Conservation (phyloP, 2,113 vertebrate species). For the Hydrolagus affinis region DNA sequence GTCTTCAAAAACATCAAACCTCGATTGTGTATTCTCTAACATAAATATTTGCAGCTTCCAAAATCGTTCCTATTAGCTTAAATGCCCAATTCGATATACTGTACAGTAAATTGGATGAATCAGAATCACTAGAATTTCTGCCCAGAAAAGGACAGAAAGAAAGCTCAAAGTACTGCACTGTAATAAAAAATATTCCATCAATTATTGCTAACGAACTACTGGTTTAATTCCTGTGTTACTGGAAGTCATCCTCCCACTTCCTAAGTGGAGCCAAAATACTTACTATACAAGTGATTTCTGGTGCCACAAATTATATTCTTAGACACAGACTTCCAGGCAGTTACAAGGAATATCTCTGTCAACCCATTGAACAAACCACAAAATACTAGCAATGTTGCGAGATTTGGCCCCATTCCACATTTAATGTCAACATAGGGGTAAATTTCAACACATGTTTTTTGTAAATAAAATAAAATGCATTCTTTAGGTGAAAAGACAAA, state of each 20-base stretch:
- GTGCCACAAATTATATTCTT: conserved; percentile 26
- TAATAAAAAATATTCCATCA: not conserved
- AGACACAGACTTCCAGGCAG: not conserved
- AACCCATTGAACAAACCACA: not conserved
- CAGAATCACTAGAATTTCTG: too few relatives aligned
- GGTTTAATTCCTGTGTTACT: not conserved
- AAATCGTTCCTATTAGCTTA: too few relatives aligned
- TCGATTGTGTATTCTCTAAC: too few relatives aligned
- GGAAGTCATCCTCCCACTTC: not conserved
- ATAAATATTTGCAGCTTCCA: too few relatives aligned
- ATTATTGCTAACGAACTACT: not conserved
- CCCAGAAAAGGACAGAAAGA: too few relatives aligned
- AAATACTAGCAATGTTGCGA: too few relatives aligned
- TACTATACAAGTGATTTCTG: not conserved
- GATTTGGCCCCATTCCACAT: not conserved
- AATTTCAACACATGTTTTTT: not conserved
- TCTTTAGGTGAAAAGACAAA: not conserved
- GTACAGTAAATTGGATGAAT: too few relatives aligned
- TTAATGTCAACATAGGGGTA: not conserved
- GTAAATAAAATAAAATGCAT: not conserved
- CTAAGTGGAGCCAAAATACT: not conserved
- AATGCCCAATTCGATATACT: too few relatives aligned
- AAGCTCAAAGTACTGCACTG: not conserved
- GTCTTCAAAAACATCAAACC: too few relatives aligned
- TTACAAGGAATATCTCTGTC: not conserved